Evolutionary conservation across 2,113 vertebrate species (phyloP), one percentile per base, ranked within the genome.

Genomic region (Heteronetta atricapilla): DNA sequence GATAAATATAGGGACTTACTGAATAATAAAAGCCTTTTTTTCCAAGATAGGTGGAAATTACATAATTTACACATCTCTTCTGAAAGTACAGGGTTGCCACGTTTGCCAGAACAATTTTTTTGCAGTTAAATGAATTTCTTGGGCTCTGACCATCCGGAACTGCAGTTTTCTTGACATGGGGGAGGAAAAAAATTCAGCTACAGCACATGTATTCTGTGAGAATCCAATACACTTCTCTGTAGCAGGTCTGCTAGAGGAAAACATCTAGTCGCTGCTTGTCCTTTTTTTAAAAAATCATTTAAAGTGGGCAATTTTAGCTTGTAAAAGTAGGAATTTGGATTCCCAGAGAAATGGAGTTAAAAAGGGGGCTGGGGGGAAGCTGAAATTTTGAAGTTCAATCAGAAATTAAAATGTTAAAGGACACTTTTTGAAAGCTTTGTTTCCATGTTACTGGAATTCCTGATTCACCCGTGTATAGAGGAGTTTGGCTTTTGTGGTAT

Each of bases 41-140:
- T 18, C 36, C 13, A 42, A 78, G 83, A 90, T 60, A 55, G 33
- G 46, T 78, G 90, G 62, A 21, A 63, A 34, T 84, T 72, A 50
- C 40, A 44, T 86, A 92, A 92, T 90, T 31, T 55, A 42, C 76
- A 42, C 18, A 44, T 70, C 80, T 48, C 80, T 95, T 89, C 36
- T 48, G 77, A 76, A 86, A 92, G 83, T 52, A 89, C 62, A 89
- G 38, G 23, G 20, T 56, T 93, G 86, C 81, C 46, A 60, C 42
- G 72, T 93, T 88, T 92, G 77, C 60, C 77, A 60, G 88, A 86
- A 59, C 14, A 33, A 56, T 93, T 84, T 88, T 88, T 67, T 56
- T 93, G 90, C 60, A 67, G 76, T 50, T 82, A 87, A 88, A 94
- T 93, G 66, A 59, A 59, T 88, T 91, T 91, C 22, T 22, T 64